These are phyloP conservation scores for Drosophila ogumai DNA, from an alignment of 1,140 invertebrate genomes.

Conservation along the genomic window DNA sequence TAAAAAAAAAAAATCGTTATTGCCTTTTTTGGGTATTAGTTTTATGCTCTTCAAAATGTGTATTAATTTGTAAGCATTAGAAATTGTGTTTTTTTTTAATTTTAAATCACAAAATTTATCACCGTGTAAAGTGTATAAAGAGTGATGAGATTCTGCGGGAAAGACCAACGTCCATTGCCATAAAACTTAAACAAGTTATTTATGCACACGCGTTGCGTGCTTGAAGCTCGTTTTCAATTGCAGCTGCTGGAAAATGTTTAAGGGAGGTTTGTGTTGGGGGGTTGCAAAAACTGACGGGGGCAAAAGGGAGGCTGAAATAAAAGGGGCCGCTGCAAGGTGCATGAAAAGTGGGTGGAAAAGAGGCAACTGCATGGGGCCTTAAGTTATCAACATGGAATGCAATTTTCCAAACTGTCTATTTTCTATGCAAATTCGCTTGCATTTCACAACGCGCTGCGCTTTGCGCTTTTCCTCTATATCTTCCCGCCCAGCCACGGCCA, in stretches of 20 bases:
- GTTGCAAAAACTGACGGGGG: not conserved
- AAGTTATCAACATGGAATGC: conserved; percentile 82
- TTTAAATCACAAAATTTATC: not conserved
- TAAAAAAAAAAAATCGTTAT: no score
- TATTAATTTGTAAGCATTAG: not conserved
- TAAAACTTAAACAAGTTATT: conserved; percentile 82
- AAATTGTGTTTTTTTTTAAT: not conserved
- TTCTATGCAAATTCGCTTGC: conserved; percentile 81
- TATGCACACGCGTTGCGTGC: conserved; percentile 77
- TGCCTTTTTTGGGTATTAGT: not conserved
- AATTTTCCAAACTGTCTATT: conserved; percentile 82
- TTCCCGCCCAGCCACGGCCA: conserved; percentile 14
- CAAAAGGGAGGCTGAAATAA: not conserved
- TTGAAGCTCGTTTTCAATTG: conserved; percentile 66
- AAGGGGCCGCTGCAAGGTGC: conserved; percentile 10
- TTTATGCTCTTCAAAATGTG: no score
- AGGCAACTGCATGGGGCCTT: conserved; percentile 63
- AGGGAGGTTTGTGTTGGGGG: not conserved
- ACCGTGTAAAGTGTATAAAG: not conserved
- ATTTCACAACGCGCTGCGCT: conserved; percentile 61
- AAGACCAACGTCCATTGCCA: conserved; percentile 63
- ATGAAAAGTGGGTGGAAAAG: conserved; percentile 23
- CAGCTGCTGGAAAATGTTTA: conserved; percentile 60
- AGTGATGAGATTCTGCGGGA: conserved; percentile 17
- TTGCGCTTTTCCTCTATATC: conserved; percentile 19